phyloP scores from a whole-genome alignment of 2,888 invertebrate genomes.

The Metopia argyrocephala region DNA sequence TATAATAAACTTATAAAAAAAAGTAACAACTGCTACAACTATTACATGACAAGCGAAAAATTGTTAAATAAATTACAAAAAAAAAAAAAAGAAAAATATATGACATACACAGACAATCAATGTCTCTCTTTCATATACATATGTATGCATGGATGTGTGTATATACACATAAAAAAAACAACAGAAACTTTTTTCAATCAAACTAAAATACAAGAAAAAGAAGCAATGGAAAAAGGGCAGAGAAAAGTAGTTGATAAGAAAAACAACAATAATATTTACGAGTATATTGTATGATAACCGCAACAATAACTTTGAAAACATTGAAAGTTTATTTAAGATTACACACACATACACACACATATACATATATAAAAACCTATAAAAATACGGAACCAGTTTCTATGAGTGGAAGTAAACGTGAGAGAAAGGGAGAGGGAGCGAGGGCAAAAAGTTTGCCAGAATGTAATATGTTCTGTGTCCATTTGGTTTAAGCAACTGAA shows the following conservation, averaged over 20 bases:
- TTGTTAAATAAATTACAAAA: constrained; percentile 36
- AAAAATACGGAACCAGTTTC: neutral
- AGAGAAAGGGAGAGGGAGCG: neutral
- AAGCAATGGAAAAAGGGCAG: neutral
- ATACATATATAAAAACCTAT: too few relatives aligned
- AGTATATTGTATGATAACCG: constrained; percentile 44
- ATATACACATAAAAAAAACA: neutral
- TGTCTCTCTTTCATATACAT: neutral
- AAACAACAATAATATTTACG: constrained; percentile 36
- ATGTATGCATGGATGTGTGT: too few relatives aligned
- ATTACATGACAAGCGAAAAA: neutral
- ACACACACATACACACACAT: constrained; percentile 17
- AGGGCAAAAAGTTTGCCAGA: neutral
- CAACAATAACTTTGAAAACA: constrained; percentile 51
- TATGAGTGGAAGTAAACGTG: neutral
- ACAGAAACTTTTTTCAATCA: constrained; percentile 28
- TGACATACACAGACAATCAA: constrained; percentile 14
- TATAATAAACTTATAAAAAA: constrained; percentile 33
- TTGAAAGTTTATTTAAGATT: constrained; percentile 55
- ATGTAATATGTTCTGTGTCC: constrained; percentile 39
- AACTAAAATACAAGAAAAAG: constrained; percentile 35
- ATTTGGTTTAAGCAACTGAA: constrained; percentile 28
- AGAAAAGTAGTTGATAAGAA: constrained; percentile 13
- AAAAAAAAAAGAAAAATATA: constrained; percentile 24
- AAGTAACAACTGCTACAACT: constrained; percentile 8